These are phyloP conservation scores for Phrynocephalus forsythii DNA, from an alignment of 2,797 vertebrate genomes.

Conservation along the genomic window DNA sequence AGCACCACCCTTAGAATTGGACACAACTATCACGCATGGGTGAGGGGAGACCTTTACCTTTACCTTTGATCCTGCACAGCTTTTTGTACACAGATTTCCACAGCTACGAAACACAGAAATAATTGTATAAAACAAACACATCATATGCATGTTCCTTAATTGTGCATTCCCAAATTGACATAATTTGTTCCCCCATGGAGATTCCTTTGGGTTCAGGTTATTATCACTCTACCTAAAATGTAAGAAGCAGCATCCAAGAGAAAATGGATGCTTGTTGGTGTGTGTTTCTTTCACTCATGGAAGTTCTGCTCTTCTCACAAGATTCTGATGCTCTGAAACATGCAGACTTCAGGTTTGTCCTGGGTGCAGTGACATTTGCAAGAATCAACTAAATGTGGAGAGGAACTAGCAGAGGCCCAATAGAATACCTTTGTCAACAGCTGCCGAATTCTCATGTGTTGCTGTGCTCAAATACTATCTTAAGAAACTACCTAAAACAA, in stretches of 20 bases:
- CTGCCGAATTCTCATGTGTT: not conserved
- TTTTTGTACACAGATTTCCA: not conserved
- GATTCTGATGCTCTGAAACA: not conserved
- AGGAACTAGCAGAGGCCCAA: not conserved
- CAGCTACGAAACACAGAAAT: not conserved
- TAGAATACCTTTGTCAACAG: not conserved
- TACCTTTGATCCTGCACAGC: not conserved
- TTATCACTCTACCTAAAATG: not conserved
- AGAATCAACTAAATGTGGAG: not conserved
- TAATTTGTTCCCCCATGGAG: not conserved
- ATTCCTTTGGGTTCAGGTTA: not conserved
- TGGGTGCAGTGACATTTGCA: not conserved
- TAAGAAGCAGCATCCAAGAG: not conserved
- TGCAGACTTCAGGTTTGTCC: not conserved
- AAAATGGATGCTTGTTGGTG: not conserved
- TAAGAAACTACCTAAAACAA: not conserved
- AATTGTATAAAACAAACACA: not conserved
- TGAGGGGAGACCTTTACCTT: too few relatives aligned
- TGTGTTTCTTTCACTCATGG: not conserved
- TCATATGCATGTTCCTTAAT: not conserved
- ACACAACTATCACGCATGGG: too few relatives aligned
- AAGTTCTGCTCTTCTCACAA: not conserved
- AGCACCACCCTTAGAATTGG: too few relatives aligned
- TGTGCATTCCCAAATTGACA: not conserved
- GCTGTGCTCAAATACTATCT: not conserved